A percentile compares a stretch with the other conserved stretches of the same genome.
Evolutionary conservation across 2,888 invertebrate species (phyloP).

Genomic region (Sarcophaga caerulescens): DNA sequence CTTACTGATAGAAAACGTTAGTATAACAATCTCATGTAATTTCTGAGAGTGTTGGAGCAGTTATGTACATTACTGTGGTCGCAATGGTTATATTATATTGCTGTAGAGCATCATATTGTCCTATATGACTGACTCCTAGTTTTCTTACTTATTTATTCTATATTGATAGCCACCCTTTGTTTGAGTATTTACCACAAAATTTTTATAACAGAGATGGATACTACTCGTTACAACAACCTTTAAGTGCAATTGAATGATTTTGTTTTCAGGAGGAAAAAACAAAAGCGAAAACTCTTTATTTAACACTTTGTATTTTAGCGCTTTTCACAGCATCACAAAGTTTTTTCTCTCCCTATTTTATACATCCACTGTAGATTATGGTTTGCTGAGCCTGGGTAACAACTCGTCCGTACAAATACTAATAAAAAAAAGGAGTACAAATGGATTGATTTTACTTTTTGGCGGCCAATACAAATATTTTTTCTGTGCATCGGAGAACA

Average conservation of each 20-base stretch:
- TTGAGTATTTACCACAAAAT: not conserved
- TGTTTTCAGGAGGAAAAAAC: constrained; percentile 30
- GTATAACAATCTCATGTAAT: no score
- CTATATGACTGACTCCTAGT: not conserved
- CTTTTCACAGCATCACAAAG: constrained; percentile 50
- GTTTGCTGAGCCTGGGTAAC: constrained; percentile 46
- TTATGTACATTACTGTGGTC: no score
- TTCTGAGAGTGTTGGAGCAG: fast-evolving
- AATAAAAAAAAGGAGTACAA: constrained; percentile 26
- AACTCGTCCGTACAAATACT: constrained; percentile 45
- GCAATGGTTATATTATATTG: no score
- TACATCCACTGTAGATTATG: constrained; percentile 10
- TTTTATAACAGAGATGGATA: not conserved
- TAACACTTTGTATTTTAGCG: constrained; percentile 32
- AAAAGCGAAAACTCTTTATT: constrained; percentile 24
- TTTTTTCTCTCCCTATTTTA: not conserved
- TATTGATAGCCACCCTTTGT: constrained; percentile 15
- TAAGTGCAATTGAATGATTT: constrained; percentile 63
- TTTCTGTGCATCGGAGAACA: not conserved
- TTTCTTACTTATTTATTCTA: not conserved
- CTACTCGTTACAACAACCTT: constrained; percentile 50
- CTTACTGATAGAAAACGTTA: no score
- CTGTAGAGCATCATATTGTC: not conserved
- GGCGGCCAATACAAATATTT: not conserved
- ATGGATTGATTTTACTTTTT: constrained; percentile 13